These are phyloP conservation scores for Gymnothorax javanicus DNA, from an alignment of 2,797 vertebrate species.

Conservation along the genomic window DNA sequence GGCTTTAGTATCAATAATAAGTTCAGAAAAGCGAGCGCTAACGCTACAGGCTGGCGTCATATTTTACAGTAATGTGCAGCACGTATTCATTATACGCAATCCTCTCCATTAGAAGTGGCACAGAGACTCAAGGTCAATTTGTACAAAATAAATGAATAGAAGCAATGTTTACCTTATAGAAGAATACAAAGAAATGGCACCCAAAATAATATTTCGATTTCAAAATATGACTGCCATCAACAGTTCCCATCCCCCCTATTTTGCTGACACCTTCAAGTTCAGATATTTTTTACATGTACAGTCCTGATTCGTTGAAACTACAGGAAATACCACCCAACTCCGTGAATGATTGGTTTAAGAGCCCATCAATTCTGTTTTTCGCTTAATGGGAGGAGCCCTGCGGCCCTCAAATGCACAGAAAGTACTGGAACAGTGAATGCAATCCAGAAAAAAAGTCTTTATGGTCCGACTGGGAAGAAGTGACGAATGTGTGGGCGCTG, in stretches of 20 bases:
- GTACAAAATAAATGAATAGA: constrained; percentile 40
- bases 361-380: constrained; percentile 41
- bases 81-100: constrained; percentile 1
- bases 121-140: neutral
- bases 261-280: constrained; percentile 69
- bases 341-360: constrained; percentile 52
- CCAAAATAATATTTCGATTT: constrained; percentile 61
- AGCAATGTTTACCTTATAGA: constrained; percentile 50
- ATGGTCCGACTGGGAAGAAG: neutral
- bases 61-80: constrained; percentile 7
- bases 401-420: constrained; percentile 35
- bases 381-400: constrained; percentile 39
- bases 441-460: constrained; percentile 7
- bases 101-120: neutral
- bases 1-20: constrained; percentile 28
- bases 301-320: constrained; percentile 68
- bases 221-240: constrained; percentile 69
- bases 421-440: constrained; percentile 43
- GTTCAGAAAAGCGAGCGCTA: constrained; percentile 25
- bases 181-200: constrained; percentile 44
- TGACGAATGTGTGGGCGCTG: neutral
- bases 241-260: constrained; percentile 70
- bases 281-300: constrained; percentile 41
- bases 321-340: constrained; percentile 54
- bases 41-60: constrained; percentile 26